Base-by-base conservation (phyloP, 1,140 invertebrate species). In the Drosophila triauraria region DNA sequence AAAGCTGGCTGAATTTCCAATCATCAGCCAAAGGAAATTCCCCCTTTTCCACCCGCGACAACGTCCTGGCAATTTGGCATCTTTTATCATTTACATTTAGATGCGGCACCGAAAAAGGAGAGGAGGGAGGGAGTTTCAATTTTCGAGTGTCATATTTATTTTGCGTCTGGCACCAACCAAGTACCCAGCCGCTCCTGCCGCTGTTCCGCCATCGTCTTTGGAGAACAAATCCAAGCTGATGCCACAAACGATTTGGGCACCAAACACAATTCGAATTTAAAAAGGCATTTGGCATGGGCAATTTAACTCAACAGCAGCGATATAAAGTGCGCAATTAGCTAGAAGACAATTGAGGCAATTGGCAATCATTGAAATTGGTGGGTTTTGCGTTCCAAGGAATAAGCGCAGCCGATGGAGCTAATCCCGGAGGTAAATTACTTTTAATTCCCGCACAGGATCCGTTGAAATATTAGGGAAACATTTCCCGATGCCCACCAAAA, bases 31-130 rank as follows among this genome's bases (percentile, higher is more conserved):
- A 48, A 13, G 8, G 35, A 30, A 59, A 40, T 30, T 13, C 3
- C 23, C 25, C 15, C 44, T 3, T 9, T 25, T 40, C 30, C 27
- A 13, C 44, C 59, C 15, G 2, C 17, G 25, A 23, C 48, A 67
- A 44, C 30, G 46, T 51, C 38, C 38, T 80, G 71, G 65, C 71
- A 81, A 76, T 67, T 81, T 80, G 47, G 53, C 67, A 80, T 80
- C 59, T 72, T 79, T 83, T 83, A 82, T 82, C 80, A 75, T 83
- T 82, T 70, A 70, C 67, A 78, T 83, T 80, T 54, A 51, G 35
- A 56, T 46, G 40, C 9, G 54, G 32, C 13, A 30, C 17, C 23
- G 15, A 8, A 32, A 23, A 6, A 44, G 17, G 6, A 4, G 38
- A 13, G n/a, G 23, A 20, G 30, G 32, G n/a, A 20, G n/a, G 25